Base-by-base conservation (phyloP, 2,113 vertebrate genomes). In the Orcinus orca region DNA sequence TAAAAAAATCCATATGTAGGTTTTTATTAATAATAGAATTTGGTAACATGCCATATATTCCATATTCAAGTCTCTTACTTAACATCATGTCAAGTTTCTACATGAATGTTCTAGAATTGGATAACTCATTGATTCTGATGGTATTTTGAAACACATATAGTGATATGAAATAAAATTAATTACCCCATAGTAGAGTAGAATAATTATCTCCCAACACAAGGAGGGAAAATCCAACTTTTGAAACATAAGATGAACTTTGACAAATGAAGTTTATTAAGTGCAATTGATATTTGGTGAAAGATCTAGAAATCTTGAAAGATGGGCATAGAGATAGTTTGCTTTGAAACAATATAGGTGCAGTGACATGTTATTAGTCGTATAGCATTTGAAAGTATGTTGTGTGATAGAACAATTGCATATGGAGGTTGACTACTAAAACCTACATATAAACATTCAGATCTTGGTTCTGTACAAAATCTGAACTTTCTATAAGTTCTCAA, bases 71-170 rank as follows among this genome's bases (percentile, higher is more conserved):
- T 86, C 20, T 7, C 31, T 26, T 76, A 36, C 20, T 41, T 70
- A 80, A 8, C 18, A 18, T 85, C 1, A 25, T 62, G n/a, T 21
- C 17, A 20, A 44, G 29, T 74, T 83, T 83, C 25, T 88, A 38
- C n/a, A 25, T 58, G 9, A 90, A 73, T 6, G 36, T 4, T 70
- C 13, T 71, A 63, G 15, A 63, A 71, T 38, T 88, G 25, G 8
- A 88, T 13, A 96, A 79, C 6, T 79, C 31, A 58, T 55, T 82
- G 36, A 10, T 81, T 93, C 23, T 50, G 31, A 55, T 71, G 25
- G 31, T 41, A n/a, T 88, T 94, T 93, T 38, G 63, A 58, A 58
- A 7, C 29, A 55, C 14, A 84, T 44, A 21, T 26, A 82, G 5
- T 74, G 58, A 58, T 58, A 47, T 76, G 62, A 84, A 85, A 86